Base-by-base conservation (phyloP, 2,797 vertebrate genomes). In the Acestrorhynchus altus region DNA sequence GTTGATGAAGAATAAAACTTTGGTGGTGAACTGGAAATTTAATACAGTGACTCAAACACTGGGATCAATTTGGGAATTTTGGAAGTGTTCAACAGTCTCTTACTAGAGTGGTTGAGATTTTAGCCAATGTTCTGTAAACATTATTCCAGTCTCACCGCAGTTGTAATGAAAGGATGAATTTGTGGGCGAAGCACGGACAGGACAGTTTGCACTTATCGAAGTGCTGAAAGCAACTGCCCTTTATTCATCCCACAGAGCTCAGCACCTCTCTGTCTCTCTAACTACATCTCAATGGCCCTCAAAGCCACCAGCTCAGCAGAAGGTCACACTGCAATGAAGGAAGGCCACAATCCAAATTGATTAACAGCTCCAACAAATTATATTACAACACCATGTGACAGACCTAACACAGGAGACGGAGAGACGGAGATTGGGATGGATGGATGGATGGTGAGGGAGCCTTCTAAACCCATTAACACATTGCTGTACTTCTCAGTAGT, bases 361-460 rank as follows among this genome's bases (percentile, higher is more conserved):
- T 60, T 74, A 76, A 76, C 72, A 49, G 68, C 52, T 68, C 28
- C 52, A 57, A 61, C 52, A 77, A 71, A 81, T 76, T 63, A 52
- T 60, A 71, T 84, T 77, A 79, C 64, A 56, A 57, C 5, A 57
- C 47, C 47, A 71, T 56, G 72, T 46, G 56, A 54, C 70, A 68
- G 52, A 79, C 12, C 57, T 47, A 26, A 69, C 49, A 42, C 66
- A 16, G 2, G n/a, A 31, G 5, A 31, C 10, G 15, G 24, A 35
- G 28, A 60, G 57, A 60, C 15, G 35, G 57, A 60, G 26, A n/a
- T 28, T 15, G 20, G 16, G 47, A 16, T 13, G 35, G 54, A 57
- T 28, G 40, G 61, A 54, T 42, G 66, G 16, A 57, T 12, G 39
- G 42, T 46, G 51, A 72, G 51, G 11, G 11, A 11, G 22, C 26